A percentile compares a stretch with the other conserved stretches of the same genome.
phyloP scores from a whole-genome alignment of 2,113 vertebrate species.

The Echinops telfairi region DNA sequence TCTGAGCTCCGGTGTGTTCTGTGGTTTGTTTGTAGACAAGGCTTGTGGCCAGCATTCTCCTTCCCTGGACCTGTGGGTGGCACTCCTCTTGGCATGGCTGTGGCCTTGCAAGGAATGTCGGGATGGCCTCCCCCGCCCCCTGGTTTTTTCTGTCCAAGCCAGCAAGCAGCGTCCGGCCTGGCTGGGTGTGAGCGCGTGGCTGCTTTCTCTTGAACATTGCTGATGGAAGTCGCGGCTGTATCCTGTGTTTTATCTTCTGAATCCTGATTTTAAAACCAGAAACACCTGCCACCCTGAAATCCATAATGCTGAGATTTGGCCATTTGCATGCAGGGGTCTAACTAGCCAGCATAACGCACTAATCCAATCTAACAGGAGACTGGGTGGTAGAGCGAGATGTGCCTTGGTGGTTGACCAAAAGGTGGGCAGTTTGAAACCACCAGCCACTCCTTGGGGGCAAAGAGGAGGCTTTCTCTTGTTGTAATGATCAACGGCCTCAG shows the following conservation, averaged over 20 bases:
- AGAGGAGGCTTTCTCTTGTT: too few species aligned
- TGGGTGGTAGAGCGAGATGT: too few species aligned
- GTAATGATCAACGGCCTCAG: too few species aligned
- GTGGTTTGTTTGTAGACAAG: background rate
- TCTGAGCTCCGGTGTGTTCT: too few species aligned
- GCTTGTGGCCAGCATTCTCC: too few species aligned
- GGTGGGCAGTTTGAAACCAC: too few species aligned
- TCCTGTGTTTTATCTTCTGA: background rate
- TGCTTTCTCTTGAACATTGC: background rate
- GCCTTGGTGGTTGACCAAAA: too few species aligned
- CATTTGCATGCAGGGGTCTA: background rate
- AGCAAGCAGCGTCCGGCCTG: background rate
- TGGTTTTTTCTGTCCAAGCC: background rate
- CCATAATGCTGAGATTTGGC: background rate
- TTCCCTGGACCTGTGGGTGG: background rate
- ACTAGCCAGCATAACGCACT: too few species aligned
- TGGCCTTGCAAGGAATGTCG: background rate
- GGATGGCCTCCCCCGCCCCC: accelerated
- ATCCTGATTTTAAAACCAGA: background rate
- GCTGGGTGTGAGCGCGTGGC: background rate
- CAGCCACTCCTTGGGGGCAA: too few species aligned
- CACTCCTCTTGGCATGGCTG: background rate
- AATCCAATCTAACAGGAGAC: too few species aligned
- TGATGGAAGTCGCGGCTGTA: background rate
- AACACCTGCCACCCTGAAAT: background rate